phyloP scores from a whole-genome alignment of 2,797 vertebrate species.

The Emydoidea blandingii region DNA sequence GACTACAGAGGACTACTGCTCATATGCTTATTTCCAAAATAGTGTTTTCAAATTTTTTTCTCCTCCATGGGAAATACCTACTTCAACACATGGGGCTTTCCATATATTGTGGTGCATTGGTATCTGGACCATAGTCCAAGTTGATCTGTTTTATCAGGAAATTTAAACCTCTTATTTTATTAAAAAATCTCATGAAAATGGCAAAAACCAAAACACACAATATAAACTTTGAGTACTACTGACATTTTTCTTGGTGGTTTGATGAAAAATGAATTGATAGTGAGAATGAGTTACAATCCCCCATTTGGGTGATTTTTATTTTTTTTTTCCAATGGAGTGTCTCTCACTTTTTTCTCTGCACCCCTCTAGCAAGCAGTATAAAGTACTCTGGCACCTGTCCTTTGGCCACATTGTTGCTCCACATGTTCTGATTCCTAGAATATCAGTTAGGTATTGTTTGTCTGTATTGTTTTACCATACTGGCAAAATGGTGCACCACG shows the following conservation, averaged over 20 bases:
- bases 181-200: not conserved
- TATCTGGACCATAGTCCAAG: rapidly evolving
- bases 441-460: not conserved
- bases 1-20: slow-evolving; percentile 13
- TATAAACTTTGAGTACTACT: not conserved
- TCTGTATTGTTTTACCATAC: not conserved
- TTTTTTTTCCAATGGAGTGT: not conserved
- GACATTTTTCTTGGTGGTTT: not conserved
- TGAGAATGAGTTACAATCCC: not conserved
- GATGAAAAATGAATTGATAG: slow-evolving; percentile 15
- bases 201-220: not conserved
- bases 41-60: slow-evolving; percentile 12
- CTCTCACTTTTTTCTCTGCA: not conserved
- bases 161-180: slow-evolving; percentile 24
- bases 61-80: slow-evolving; percentile 26
- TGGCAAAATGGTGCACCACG: not conserved
- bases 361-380: not conserved
- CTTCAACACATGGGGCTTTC: not conserved
- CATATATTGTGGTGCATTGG: not conserved
- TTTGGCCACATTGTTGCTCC: not conserved
- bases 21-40: slow-evolving; percentile 6
- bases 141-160: not conserved
- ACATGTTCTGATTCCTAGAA: not conserved
- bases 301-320: not conserved
- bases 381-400: not conserved